Conservation (phyloP, 2,888 invertebrate genomes). For the Hermaeophaga mercurialis region DNA sequence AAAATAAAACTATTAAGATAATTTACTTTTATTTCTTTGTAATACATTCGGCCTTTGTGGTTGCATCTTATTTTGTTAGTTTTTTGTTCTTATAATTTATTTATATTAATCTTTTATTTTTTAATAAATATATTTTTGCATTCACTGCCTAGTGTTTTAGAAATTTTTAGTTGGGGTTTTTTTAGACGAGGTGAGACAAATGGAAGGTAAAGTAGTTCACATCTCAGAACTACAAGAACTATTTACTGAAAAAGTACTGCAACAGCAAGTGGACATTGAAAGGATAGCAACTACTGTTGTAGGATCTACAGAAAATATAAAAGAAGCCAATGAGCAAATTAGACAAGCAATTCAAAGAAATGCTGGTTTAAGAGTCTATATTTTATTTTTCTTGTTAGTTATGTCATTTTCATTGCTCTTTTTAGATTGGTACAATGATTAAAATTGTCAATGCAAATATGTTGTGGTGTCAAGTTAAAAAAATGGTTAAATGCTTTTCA, state of each 20-base stretch:
- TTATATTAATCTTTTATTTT: no score
- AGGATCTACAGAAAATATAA: constrained; percentile 92
- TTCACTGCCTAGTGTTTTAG: no score
- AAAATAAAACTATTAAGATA: no score
- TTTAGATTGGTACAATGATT: constrained; percentile 98
- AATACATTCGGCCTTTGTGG: no score
- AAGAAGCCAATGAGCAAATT: constrained; percentile 96
- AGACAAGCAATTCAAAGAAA: constrained; percentile 96
- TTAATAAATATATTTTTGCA: no score
- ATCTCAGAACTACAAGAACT: constrained; percentile 95
- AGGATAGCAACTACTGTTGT: constrained; percentile 86
- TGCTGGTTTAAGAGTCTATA: constrained; percentile 92
- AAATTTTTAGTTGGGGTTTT: no score
- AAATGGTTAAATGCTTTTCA: no score
- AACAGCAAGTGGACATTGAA: constrained; percentile 94
- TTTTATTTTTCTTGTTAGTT: constrained; percentile 92
- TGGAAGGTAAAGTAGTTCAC: constrained; percentile 91
- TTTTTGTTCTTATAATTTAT: no score
- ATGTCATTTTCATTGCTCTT: constrained; percentile 96
- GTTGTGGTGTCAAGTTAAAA: no score
- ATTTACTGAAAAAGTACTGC: constrained; percentile 93
- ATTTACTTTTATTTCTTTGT: no score
- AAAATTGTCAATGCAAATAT: no score
- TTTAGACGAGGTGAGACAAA: constrained; percentile 88
- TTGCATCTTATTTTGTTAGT: no score